Evolutionary conservation across 2,888 invertebrate genomes (phyloP), one percentile per base, ranked within the genome.

Genomic region (Anthophora plumipes): DNA sequence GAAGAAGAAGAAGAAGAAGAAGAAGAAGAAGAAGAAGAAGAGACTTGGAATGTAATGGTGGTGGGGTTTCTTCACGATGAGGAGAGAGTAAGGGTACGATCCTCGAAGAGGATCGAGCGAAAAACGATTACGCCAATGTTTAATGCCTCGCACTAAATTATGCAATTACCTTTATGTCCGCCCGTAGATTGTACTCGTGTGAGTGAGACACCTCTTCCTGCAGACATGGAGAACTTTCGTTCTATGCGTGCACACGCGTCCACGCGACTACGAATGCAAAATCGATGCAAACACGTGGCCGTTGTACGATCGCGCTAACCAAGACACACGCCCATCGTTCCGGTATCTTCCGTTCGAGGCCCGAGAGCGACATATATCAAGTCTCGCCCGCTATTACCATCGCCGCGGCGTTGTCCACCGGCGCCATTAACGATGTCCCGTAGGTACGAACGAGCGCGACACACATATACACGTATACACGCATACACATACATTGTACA

Each of bases 141-240:
- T 89, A 91, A 91, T 89, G 89, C 87, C 85, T 88, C 82, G 84
- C 85, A 87, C 90, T 90, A 90, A 91, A 91, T 91, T 90, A 90
- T 90, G 89, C 91, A 91, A 91, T 91, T 91, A 91, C 90, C 85
- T 90, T 91, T 89, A 90, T 83, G 88, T 83, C 85, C 83, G 86
- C 82, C 82, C 67, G 84, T 87, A 83, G 85, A 88, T 79, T 82
- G 85, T 85, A 82, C 66, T 43, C 63, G 73, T 60, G 43, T 63
- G 37, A 59, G 25, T 59, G 55, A 61, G 37, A 22, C 12, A 1
- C 59, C n/a, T 46, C 57, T 57, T 50, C 46, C 31, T 31, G 31
- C 31, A 31, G 31, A 31, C 31, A 31, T 4, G 31, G 4, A 31
- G 31, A 31, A 31, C 2, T 4, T 31, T 4, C 31, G 12, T 43